Base-by-base conservation (phyloP, 2,888 invertebrate genomes). In the Aleiodes alternator region DNA sequence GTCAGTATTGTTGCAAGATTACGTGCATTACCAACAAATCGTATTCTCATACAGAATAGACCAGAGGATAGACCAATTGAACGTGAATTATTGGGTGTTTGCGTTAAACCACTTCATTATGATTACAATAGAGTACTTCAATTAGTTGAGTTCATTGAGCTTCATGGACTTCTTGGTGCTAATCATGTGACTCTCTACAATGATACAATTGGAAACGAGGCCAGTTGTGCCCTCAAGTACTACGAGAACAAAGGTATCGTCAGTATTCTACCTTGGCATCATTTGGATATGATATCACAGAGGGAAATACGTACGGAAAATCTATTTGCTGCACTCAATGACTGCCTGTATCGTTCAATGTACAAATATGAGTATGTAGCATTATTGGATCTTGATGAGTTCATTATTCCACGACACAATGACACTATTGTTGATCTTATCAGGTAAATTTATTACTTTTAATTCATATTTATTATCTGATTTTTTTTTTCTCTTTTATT, bases 261-360 rank as follows among this genome's bases (percentile, higher is more conserved):
- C 74, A 94, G 94, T 0, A 87, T 96, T 79, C 90, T 96, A 82
- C 95, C 95, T 1, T 96, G 96, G 97, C 94, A 96, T 87, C 87
- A 86, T 80, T 92, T 97, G 81, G 95, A 96, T 78, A 95, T 96
- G 91, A 92, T 94, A 38, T 97, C 97, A 0, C 96, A 96, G 88
- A 94, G 95, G 85, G 97, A 97, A 90, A 97, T 97, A 78, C 94
- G 97, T 79, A 97, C 97, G 1, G 97, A 97, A 88, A 97, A 97
- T 5, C 92, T 96, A 78, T 97, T 97, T 89, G 97, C 97, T 0
- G 96, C 97, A 8, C 93, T 97, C 83, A 97, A 97, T 90, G 97
- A 97, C 91, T 97, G 97, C 88, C 92, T 97, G 29, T 97, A 97
- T 90, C 93, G 97, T 84, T 96, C 95, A 77, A 97, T 97, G 96